These are phyloP conservation scores for Salminus brasiliensis DNA, from an alignment of 2,113 vertebrate species.

Conservation along the genomic window DNA sequence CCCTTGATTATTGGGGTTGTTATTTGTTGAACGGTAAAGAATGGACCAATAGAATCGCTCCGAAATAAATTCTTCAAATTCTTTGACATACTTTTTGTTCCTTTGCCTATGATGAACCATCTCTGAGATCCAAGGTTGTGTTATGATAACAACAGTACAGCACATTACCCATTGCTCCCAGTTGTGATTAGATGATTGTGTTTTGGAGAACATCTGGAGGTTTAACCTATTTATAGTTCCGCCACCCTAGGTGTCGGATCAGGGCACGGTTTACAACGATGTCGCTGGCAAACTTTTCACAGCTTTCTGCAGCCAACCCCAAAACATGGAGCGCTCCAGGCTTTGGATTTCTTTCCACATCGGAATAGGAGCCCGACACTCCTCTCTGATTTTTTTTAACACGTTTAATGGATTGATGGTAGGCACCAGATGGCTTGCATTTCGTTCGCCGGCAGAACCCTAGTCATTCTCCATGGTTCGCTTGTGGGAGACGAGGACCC, in stretches of 20 bases:
- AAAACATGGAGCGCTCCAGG: background rate
- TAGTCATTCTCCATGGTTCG: conserved; percentile 28
- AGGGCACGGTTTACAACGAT: background rate
- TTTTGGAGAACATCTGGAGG: conserved; percentile 37
- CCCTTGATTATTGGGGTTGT: too few relatives aligned
- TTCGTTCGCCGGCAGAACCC: conserved; percentile 18
- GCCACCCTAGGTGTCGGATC: conserved; percentile 17
- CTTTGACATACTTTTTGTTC: too few relatives aligned
- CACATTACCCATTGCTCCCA: conserved; percentile 35
- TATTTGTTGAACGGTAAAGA: too few relatives aligned
- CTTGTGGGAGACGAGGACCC: conserved; percentile 19
- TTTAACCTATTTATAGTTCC: background rate
- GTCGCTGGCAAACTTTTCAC: background rate
- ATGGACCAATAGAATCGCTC: too few relatives aligned
- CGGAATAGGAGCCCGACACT: conserved; percentile 5
- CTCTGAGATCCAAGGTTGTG: background rate
- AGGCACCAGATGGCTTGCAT: conserved; percentile 44
- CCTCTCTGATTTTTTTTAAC: conserved; percentile 17
- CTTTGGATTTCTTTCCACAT: background rate
- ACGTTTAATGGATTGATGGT: conserved; percentile 28
- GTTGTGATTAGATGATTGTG: conserved; percentile 21
- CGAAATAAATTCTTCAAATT: too few relatives aligned
- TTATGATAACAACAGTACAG: background rate
- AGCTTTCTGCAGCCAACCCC: background rate
- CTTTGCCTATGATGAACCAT: too few relatives aligned